A percentile compares a stretch with the other conserved stretches of the same genome.
Conservation (phyloP, 2,113 vertebrate species). For the Cettia cetti region DNA sequence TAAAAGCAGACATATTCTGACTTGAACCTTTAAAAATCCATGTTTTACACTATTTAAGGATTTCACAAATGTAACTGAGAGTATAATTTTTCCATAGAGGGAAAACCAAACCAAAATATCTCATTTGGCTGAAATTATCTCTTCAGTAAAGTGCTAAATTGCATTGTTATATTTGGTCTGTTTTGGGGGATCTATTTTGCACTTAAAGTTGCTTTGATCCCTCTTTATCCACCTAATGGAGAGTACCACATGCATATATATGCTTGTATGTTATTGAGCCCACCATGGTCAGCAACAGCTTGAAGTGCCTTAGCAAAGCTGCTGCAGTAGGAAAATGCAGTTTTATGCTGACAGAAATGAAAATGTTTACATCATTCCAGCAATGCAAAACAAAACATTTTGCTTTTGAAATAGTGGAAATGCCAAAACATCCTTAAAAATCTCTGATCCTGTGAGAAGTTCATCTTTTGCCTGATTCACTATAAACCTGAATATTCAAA, state of each 20-base stretch:
- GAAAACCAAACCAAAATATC: background rate
- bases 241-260: background rate
- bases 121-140: background rate
- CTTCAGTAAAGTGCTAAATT: background rate
- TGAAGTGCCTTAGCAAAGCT: background rate
- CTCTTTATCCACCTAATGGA: background rate
- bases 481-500: background rate
- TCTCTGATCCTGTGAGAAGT: background rate
- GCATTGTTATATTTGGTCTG: rapidly evolving
- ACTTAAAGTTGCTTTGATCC: background rate
- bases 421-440: background rate
- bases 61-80: background rate
- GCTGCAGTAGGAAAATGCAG: background rate
- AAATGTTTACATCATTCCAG: background rate
- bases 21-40: background rate
- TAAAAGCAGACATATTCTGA: background rate
- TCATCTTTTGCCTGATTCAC: background rate
- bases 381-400: background rate
- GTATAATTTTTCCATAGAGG: background rate
- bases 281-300: background rate
- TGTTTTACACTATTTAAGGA: background rate
- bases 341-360: background rate
- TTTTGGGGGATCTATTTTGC: background rate
- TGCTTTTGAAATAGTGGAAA: background rate
- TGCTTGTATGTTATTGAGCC: no score